Base-by-base conservation (phyloP, 2,113 vertebrate genomes). In the Onychostoma macrolepis region DNA sequence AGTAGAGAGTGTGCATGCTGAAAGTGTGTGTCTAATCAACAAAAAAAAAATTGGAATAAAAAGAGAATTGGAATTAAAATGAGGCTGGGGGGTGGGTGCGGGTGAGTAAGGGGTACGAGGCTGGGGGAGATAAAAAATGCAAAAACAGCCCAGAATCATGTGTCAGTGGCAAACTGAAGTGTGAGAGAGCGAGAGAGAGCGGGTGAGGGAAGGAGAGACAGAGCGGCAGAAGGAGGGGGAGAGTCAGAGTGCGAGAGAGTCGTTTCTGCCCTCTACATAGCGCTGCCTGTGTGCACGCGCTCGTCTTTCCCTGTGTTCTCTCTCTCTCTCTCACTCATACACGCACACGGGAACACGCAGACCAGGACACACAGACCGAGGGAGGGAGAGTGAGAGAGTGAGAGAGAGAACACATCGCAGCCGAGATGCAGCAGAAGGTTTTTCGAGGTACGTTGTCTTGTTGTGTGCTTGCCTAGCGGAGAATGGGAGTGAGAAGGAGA, bases 401-500 rank as follows among this genome's bases (percentile, higher is more conserved):
- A 93, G 86, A 90, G 90, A 89, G 94, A 94, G 92, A 94, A 95
- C 94, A 95, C 94, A 95, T 94, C 95, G 95, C 95, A 95, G 94
- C 95, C 94, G 94, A 96, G 94, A 95, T 96, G 95, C 94, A 95
- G 95, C 95, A 94, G 92, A 94, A 95, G 94, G 93, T 94, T 94
- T 95, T 93, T 90, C 93, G 93, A 95, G 95, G 95, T 96, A 96
- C 92, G 95, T 96, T 95, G 92, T 94, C 94, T 94, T 94, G 91
- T 91, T 91, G 93, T 95, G 94, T 94, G 94, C 94, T 95, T 93
- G 93, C 92, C 94, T 94, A 94, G 92, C 92, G 85, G 93, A 94
- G 92, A 94, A 91, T 91, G 90, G 91, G 91, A 92, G 90, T 86
- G 93, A 88, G 91, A 89, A 91, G 91, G 92, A 91, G 92, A 91